Base-by-base conservation (phyloP, 2,113 vertebrate genomes). In the Neolamprologus brichardi region DNA sequence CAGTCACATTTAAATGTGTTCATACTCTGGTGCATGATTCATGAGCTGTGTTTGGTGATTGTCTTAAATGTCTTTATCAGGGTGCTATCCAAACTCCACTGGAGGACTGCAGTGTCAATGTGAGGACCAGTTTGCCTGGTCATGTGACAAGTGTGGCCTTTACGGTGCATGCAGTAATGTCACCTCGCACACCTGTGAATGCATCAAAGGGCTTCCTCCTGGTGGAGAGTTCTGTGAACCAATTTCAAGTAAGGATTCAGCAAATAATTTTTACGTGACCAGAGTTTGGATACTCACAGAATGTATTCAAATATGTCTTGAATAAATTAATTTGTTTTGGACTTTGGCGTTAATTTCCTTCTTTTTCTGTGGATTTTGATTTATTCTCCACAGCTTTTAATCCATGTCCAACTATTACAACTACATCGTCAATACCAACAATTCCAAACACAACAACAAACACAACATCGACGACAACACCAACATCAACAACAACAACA, bases 311-410 rank as follows among this genome's bases (percentile, higher is more conserved):
- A 52, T 20, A 52, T 20, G 51, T 52, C 51, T 0, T 20, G n/a
- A 53, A 53, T 20, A 0, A 20, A 53, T 52, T 20, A 20, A 53
- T 53, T 53, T 53, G 9, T 53, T 53, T 20, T 53, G 9, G n/a
- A 20, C 51, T 52, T 52, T n/a, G 49, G 49, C 8, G 18, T 52
- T 52, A 20, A 53, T 53, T 53, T 1, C n/a, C 1, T 20, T 6
- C 0, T 20, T 53, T 53, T 53, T 53, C 10, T 0, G 0, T 53
- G 51, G 5, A 53, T 53, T 12, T 53, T 53, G 12, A 23, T 53
- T 53, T 4, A 53, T 53, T 53, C 10, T 53, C 0, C 52, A 12
- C 52, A 53, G 52, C 3, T 53, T 53, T 23, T 23, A 12, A 4
- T 23, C n/a, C n/a, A 53, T 53, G 52, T 53, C n/a, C n/a, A 53